These are phyloP conservation scores for Luscinia megarhynchos DNA, from an alignment of 2,797 vertebrate species.

Conservation along the genomic window DNA sequence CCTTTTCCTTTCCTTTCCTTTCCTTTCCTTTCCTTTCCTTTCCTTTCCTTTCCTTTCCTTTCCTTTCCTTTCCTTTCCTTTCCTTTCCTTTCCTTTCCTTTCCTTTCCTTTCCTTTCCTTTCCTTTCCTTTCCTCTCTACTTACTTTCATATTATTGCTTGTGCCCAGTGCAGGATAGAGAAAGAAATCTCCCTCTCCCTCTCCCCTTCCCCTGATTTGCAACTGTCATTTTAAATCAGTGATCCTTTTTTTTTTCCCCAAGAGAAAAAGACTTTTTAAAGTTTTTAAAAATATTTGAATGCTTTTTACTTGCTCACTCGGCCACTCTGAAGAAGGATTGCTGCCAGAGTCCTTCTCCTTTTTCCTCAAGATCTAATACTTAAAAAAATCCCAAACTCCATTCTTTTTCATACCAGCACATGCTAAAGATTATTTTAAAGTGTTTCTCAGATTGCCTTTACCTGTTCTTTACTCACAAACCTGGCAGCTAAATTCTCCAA, in stretches of 20 bases:
- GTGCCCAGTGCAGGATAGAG: background rate
- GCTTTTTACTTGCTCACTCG: background rate
- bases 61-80: background rate
- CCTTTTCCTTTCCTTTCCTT: no score
- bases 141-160: background rate
- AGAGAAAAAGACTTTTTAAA: background rate
- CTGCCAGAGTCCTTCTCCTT: background rate
- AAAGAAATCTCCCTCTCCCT: background rate
- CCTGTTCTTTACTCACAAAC: background rate
- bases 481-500: background rate
- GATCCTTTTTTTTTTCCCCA: background rate
- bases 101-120: background rate
- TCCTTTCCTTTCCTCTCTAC: background rate
- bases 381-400: background rate
- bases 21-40: no score
- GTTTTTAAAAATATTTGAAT: rapidly evolving
- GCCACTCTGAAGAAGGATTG: background rate
- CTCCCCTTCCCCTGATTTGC: background rate
- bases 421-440: background rate
- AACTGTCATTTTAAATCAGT: background rate
- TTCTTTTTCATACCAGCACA: background rate
- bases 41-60: background rate
- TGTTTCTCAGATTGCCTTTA: background rate
- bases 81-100: no score
- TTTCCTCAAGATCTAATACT: background rate